A percentile compares a stretch with the other conserved stretches of the same genome.
These are phyloP conservation scores for Gulo gulo DNA, from an alignment of 2,113 vertebrate genomes.

Conservation along the genomic window DNA sequence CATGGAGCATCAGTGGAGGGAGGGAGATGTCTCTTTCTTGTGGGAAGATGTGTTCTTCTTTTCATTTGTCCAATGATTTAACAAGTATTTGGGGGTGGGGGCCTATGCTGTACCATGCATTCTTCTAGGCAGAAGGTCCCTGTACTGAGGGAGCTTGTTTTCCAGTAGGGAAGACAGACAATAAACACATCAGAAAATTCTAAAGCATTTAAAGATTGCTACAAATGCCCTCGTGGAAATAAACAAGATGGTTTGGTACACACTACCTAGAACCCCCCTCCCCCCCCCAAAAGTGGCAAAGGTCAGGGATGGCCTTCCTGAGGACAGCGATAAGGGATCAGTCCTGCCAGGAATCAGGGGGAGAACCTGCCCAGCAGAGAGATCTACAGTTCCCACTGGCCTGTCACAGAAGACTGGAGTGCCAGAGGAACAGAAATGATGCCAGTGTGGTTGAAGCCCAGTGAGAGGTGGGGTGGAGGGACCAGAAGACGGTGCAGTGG, in stretches of 20 bases:
- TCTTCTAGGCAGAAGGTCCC: neutral
- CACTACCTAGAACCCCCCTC: neutral
- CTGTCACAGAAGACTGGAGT: neutral
- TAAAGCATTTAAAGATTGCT: neutral
- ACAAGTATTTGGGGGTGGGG: neutral
- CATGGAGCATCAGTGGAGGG: neutral
- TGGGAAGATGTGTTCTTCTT: neutral
- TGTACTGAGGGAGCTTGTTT: neutral
- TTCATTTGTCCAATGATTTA: neutral
- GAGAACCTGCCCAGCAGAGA: neutral
- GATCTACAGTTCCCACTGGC: neutral
- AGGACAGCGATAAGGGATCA: neutral
- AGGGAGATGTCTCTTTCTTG: neutral
- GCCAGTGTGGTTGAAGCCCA: neutral
- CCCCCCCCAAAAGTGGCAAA: neutral
- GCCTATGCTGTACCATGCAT: neutral
- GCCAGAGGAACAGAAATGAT: neutral
- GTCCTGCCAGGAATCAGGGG: neutral
- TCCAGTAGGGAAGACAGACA: neutral
- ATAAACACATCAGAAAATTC: neutral
- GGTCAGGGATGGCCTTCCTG: neutral
- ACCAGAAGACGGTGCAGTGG: neutral
- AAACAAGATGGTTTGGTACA: neutral
- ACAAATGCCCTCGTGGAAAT: neutral
- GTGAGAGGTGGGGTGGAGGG: neutral